phyloP scores from a whole-genome alignment of 1,140 invertebrate species.

The Hylaeus anthracinus region DNA sequence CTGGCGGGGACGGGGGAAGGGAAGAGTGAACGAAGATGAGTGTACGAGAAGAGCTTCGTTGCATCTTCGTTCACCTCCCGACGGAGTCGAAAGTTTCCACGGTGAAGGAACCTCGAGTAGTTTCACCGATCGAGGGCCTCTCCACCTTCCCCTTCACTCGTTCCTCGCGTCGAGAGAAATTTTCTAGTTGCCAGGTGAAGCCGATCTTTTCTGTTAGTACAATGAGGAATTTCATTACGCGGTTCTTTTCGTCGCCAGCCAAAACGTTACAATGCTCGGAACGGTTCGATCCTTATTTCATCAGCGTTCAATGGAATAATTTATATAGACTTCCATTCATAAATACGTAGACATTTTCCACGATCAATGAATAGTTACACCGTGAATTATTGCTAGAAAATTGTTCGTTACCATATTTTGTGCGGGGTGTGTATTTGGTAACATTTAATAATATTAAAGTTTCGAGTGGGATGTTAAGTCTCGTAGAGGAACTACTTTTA shows the following conservation, averaged over 20 bases:
- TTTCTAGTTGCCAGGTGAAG: conserved; percentile 55
- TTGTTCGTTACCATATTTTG: no score
- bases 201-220: conserved; percentile 53
- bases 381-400: no score
- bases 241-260: not conserved
- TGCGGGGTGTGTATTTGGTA: no score
- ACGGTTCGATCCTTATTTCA: not conserved
- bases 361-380: no score
- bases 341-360: no score
- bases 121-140: conserved; percentile 66
- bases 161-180: conserved; percentile 52
- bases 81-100: conserved; percentile 65
- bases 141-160: conserved; percentile 54
- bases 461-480: no score
- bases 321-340: no score
- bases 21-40: conserved; percentile 20
- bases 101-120: conserved; percentile 66
- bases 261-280: not conserved
- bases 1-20: not conserved
- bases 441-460: no score
- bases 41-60: conserved; percentile 51
- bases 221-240: conserved; percentile 52
- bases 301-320: not conserved
- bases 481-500: no score
- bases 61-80: conserved; percentile 55